Conservation (phyloP, 1,140 invertebrate genomes). For the Bombus terrestris region DNA sequence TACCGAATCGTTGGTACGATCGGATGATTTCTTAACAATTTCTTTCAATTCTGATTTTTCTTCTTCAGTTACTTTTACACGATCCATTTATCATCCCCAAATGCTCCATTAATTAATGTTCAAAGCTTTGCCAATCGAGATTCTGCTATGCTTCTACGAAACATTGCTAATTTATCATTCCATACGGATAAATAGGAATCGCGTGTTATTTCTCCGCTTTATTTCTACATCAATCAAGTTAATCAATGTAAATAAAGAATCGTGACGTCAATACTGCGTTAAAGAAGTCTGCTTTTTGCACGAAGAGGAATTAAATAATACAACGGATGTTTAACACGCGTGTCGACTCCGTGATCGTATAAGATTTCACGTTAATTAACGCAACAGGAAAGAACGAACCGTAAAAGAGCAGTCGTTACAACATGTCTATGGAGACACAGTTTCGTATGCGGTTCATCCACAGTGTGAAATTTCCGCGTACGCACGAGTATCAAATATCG, state of each 20-base stretch:
- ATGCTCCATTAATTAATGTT: too few species aligned
- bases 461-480: neutral
- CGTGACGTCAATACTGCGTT: conserved; percentile 6
- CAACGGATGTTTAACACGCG: neutral
- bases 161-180: too few species aligned
- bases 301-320: neutral
- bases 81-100: too few species aligned
- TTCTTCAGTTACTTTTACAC: too few species aligned
- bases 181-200: neutral
- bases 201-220: neutral
- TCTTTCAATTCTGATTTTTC: too few species aligned
- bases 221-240: neutral
- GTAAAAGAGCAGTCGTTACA: neutral
- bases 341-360: neutral
- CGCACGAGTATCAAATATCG: conserved; percentile 43
- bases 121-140: too few species aligned
- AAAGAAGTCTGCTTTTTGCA: neutral
- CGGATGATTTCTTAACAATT: too few species aligned
- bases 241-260: neutral
- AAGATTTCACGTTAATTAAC: conserved; percentile 16
- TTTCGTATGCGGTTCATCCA: neutral
- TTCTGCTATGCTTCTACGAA: too few species aligned
- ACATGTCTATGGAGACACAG: neutral
- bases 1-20: neutral
- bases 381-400: neutral